A percentile compares a stretch with the other conserved stretches of the same genome.
These are phyloP conservation scores for Hystrix cristata DNA, from an alignment of 2,113 vertebrate genomes.

Conservation along the genomic window DNA sequence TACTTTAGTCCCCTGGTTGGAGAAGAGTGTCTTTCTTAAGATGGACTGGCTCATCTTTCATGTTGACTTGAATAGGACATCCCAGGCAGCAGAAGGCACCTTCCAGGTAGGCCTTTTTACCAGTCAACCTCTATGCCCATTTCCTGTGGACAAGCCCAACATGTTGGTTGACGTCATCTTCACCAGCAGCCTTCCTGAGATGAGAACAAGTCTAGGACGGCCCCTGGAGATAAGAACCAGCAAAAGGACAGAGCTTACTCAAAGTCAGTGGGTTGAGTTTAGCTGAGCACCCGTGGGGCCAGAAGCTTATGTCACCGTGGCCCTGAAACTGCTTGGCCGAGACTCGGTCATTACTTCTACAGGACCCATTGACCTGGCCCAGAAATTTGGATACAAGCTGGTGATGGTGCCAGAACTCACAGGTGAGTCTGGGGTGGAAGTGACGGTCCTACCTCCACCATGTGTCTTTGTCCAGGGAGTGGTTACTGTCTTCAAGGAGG, in stretches of 20 bases:
- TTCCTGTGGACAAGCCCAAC: constrained; percentile 81
- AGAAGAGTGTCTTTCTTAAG: constrained; percentile 88
- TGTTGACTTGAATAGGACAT: constrained; percentile 91
- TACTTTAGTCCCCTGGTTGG: constrained; percentile 78
- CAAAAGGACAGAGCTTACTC: too few relatives aligned
- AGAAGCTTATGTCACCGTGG: too few relatives aligned
- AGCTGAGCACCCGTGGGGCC: too few relatives aligned
- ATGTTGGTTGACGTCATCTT: constrained; percentile 92
- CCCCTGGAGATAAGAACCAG: too few relatives aligned
- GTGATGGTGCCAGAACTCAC: too few relatives aligned
- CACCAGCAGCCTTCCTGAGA: constrained; percentile 88
- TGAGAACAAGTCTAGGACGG: constrained; percentile 89
- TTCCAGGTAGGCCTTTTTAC: constrained; percentile 95
- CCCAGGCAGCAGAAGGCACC: constrained; percentile 87
- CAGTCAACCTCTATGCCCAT: constrained; percentile 90
- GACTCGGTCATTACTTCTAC: too few relatives aligned
- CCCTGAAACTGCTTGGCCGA: too few relatives aligned
- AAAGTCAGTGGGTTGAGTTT: too few relatives aligned
- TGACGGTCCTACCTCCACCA: constrained; percentile 87
- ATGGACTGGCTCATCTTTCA: constrained; percentile 96
- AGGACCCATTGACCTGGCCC: too few relatives aligned
- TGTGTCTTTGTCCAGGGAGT: constrained; percentile 92
- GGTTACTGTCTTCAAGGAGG: constrained; percentile 91
- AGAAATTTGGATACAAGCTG: too few relatives aligned
- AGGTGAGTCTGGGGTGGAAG: too few relatives aligned